These are phyloP conservation scores for Hafferia zeledoni DNA, from an alignment of 2,797 vertebrate species.

Conservation along the genomic window DNA sequence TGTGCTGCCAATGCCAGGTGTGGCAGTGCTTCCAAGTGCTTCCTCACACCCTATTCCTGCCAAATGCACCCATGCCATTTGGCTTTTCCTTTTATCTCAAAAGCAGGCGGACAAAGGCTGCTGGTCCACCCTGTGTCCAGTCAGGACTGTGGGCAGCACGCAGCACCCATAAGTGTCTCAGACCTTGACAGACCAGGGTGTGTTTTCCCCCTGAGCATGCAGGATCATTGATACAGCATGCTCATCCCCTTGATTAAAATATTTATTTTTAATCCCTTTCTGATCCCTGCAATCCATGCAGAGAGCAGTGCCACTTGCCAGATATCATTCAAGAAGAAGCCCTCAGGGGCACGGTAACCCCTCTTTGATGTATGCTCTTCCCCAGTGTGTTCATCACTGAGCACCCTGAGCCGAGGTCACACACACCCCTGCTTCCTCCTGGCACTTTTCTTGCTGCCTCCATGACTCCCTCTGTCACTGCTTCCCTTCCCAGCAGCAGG, in stretches of 20 bases:
- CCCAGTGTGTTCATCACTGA: accelerated
- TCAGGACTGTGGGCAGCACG: background rate
- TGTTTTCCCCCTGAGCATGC: accelerated
- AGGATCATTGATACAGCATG: background rate
- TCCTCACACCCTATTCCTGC: background rate
- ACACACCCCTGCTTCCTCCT: background rate
- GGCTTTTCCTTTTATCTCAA: background rate
- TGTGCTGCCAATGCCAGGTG: background rate
- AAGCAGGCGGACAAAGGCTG: background rate
- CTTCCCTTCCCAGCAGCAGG: background rate
- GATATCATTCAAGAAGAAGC: background rate
- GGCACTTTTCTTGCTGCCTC: background rate
- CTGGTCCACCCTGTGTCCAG: background rate
- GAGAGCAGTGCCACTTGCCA: background rate
- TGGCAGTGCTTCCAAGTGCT: background rate
- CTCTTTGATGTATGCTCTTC: background rate
- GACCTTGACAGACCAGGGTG: background rate
- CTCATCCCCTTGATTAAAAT: background rate
- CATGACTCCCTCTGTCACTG: background rate
- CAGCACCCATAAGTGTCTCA: background rate
- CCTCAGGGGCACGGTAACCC: background rate
- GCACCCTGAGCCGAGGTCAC: background rate
- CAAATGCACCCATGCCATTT: background rate
- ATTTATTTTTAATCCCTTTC: background rate
- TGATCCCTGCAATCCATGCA: background rate